Conservation (phyloP, 2,113 vertebrate genomes). For the Delphinapterus leucas region DNA sequence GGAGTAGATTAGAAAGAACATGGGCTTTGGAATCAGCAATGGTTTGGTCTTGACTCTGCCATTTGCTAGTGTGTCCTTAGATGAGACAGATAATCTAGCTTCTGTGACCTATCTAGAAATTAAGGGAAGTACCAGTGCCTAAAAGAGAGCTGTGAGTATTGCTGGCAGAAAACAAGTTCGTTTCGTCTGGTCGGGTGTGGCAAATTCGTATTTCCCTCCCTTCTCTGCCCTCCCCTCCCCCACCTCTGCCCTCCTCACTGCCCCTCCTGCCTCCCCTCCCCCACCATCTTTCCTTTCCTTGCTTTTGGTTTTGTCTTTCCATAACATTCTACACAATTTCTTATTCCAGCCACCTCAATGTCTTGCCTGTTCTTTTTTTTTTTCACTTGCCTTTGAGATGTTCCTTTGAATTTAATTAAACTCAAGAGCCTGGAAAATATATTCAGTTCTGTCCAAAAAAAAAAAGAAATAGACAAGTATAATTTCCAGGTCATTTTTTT, state of each 20-base stretch:
- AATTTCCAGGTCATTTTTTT: constrained; percentile 24
- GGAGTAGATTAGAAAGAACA: background rate
- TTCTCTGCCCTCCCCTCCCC: background rate
- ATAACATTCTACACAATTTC: background rate
- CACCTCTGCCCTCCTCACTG: rapidly evolving
- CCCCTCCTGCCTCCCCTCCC: too few species aligned
- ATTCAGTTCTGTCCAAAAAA: constrained; percentile 1
- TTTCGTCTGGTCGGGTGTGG: background rate
- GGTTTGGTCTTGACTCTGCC: background rate
- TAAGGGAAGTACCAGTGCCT: background rate
- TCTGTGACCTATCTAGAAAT: background rate
- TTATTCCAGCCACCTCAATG: background rate
- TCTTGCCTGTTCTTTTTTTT: constrained; percentile 28
- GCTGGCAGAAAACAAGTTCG: background rate
- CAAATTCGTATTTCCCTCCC: background rate
- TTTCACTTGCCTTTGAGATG: constrained; percentile 69
- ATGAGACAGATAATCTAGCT: background rate
- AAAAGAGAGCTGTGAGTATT: background rate
- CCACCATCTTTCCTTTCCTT: background rate
- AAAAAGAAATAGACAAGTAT: background rate
- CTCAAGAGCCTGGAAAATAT: constrained; percentile 64
- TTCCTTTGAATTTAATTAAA: constrained; percentile 76
- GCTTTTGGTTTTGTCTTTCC: background rate
- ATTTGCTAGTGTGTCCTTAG: background rate
- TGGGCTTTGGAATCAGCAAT: background rate